Evolutionary conservation across 2,888 invertebrate genomes (phyloP).

Genomic region (Volucella zonaria): DNA sequence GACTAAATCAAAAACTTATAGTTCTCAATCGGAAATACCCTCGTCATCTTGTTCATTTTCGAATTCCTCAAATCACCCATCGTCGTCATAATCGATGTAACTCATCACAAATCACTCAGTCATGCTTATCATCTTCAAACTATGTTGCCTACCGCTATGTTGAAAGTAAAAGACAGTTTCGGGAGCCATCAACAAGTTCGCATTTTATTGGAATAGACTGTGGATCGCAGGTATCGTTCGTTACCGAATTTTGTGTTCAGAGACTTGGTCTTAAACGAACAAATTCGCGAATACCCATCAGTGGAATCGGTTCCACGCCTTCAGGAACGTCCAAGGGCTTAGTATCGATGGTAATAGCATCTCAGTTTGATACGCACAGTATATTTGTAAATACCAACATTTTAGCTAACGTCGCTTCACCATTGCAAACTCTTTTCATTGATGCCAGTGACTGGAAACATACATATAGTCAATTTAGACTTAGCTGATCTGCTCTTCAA

Average conservation of each 20-base stretch:
- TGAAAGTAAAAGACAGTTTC: background rate
- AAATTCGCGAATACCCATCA: background rate
- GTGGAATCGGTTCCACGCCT: background rate
- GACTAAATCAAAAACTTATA: too few relatives aligned
- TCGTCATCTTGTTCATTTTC: background rate
- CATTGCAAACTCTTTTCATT: background rate
- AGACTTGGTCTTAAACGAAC: background rate
- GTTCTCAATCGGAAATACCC: background rate
- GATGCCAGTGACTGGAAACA: background rate
- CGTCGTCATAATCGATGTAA: background rate
- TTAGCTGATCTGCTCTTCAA: background rate
- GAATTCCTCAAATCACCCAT: background rate
- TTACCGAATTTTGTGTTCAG: background rate
- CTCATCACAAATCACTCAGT: too few relatives aligned
- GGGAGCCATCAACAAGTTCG: background rate
- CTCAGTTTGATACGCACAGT: background rate
- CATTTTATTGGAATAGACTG: background rate
- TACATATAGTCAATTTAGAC: background rate
- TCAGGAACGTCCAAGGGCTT: background rate
- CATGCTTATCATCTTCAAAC: background rate
- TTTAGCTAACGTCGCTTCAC: background rate
- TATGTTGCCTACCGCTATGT: background rate
- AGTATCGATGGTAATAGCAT: background rate
- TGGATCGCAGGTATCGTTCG: background rate
- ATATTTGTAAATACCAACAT: background rate